Base-by-base conservation (phyloP, 1,140 invertebrate genomes). In the Brachionus manjavacas region DNA sequence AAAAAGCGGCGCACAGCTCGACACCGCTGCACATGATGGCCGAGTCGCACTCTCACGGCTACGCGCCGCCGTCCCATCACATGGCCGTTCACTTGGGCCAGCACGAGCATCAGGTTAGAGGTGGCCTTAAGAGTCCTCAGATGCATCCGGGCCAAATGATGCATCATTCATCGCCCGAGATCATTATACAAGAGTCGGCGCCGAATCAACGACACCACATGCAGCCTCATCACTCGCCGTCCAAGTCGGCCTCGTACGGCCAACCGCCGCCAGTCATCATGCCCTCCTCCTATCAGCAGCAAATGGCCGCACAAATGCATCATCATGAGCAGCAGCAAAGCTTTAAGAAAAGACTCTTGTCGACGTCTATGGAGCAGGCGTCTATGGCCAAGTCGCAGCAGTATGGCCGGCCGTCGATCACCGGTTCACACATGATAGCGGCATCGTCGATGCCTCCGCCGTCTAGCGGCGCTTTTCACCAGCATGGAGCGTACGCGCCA, bases 101-200 rank as follows among this genome's bases (percentile, higher is more conserved):
- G 14, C 66, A 72, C 23, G 68, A 72, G 0, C 68, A 72, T 43
- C 68, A 72, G 39, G 39, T 72, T 2, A 72, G 72, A 31, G 23
- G 1, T 0, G 46, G 72, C 23, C 14, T 76, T 1, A 76, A 76
- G 41, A 76, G 72, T 49, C 72, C 72, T 4, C 72, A 76, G 41
- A 72, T 72, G 68, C 68, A 72, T 72, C 68, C 20, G 9, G 25
- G 72, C 25, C 72, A 76, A 76, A 20, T 46, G 20, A 76, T 76
- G 72, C 41, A 76, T 12, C 72, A 49, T 4, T 76, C 72, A 9
- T 43, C 72, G 16, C 72, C 72, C 46, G 72, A 76, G 23, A 49
- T 76, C 9, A 76, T 76, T 3, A 76, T 76, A 1, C 41, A 76
- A 52, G 72, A 49, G 20, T 28, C 72, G 0, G 20, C 41, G 28